phyloP scores from a whole-genome alignment of 2,888 invertebrate species.

The Salticus scenicus region DNA sequence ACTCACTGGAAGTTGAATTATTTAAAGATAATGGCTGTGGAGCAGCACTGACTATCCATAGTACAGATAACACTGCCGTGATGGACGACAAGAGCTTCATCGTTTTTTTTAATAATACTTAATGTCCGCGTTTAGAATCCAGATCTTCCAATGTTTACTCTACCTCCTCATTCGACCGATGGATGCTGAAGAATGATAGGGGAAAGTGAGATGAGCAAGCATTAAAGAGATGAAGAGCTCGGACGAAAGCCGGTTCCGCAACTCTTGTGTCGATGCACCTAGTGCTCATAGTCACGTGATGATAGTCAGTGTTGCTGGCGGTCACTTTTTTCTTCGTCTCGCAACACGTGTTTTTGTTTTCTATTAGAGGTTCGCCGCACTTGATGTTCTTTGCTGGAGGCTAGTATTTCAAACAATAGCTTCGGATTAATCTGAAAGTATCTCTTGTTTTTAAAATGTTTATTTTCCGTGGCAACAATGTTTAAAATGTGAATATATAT shows the following conservation, averaged over 20 bases:
- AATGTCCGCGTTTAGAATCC: background rate
- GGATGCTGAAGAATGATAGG: constrained; percentile 50
- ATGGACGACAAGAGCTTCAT: constrained; percentile 31
- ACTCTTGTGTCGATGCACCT: constrained; percentile 61
- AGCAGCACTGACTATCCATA: background rate
- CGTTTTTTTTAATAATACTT: background rate
- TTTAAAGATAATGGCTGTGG: constrained; percentile 22
- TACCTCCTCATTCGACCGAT: constrained; percentile 32
- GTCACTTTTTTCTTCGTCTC: constrained; percentile 34
- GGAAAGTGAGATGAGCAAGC: constrained; percentile 34
- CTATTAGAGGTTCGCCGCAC: constrained; percentile 20
- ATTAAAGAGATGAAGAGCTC: constrained; percentile 20
- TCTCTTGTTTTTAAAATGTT: constrained; percentile 35
- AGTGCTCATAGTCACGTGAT: constrained; percentile 53
- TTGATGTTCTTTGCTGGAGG: background rate
- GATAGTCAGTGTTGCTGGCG: constrained; percentile 35
- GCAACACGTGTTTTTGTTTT: constrained; percentile 56
- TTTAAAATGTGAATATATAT: background rate
- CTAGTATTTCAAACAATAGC: constrained; percentile 25
- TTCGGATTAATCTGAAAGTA: background rate
- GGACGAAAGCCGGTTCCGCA: constrained; percentile 63
- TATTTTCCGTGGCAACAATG: background rate
- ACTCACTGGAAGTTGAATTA: background rate
- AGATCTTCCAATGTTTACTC: background rate
- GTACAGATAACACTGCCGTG: constrained; percentile 9